Evolutionary conservation across 1,140 invertebrate species (phyloP).

Genomic region (Platorchestia sp.): DNA sequence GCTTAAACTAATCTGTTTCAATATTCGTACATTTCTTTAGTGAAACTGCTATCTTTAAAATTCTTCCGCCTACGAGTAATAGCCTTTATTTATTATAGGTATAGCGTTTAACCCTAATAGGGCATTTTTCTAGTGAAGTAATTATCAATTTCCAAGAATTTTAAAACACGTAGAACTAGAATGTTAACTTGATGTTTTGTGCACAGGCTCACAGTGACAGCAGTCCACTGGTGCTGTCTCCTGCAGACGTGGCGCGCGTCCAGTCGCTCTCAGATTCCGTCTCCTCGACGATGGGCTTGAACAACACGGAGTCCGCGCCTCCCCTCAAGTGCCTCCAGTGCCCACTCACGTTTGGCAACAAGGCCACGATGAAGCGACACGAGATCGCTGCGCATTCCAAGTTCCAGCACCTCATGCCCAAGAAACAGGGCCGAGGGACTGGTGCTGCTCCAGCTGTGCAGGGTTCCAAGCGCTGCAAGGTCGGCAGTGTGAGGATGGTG

Average conservation of each 20-base stretch:
- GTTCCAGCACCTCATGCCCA: neutral
- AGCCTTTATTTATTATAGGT: too few species aligned
- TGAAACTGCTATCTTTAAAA: too few species aligned
- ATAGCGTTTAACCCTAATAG: too few species aligned
- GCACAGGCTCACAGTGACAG: conserved; percentile 2
- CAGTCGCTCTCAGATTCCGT: conserved; percentile 18
- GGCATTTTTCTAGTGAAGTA: too few species aligned
- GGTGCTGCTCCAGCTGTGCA: neutral
- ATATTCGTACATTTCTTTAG: too few species aligned
- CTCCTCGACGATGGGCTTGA: neutral
- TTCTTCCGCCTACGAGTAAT: too few species aligned
- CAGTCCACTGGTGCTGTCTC: neutral
- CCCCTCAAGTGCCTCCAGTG: conserved; percentile 38
- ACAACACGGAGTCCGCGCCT: neutral
- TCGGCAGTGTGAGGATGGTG: conserved; percentile 29
- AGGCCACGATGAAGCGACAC: conserved; percentile 28
- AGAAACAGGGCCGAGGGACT: neutral
- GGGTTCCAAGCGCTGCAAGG: neutral
- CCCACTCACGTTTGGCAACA: conserved; percentile 40
- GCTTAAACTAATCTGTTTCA: too few species aligned
- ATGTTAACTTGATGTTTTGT: too few species aligned
- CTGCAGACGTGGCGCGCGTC: neutral
- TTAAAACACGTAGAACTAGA: too few species aligned
- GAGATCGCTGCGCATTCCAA: conserved; percentile 30
- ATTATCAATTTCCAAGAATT: too few species aligned